Base-by-base conservation (phyloP, 1,140 invertebrate species). In the Lepidurus apus region DNA sequence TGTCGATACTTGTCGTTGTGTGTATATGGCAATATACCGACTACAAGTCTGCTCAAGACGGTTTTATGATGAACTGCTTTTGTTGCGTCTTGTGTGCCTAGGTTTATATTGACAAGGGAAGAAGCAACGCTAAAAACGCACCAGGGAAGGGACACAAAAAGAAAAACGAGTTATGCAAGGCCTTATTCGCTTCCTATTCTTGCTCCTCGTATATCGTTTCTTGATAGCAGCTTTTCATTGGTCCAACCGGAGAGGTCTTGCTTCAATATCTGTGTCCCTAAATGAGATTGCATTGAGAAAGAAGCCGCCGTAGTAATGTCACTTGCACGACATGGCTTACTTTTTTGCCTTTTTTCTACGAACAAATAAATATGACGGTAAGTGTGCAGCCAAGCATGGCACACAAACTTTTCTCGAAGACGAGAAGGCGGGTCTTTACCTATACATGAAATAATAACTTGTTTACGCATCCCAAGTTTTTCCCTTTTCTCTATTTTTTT, bases 381-480 rank as follows among this genome's bases (percentile, higher is more conserved):
- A n/a, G n/a, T 65, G 53, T 65, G 53, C 53, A 65, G 53, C 53
- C 53, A 65, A 65, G 53, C 53, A 65, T 65, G 6, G 21, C 53
- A 65, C 53, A 34, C 53, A 65, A 65, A n/a, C 21, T 65, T 65
- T 65, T 65, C 17, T 65, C 4, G 8, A n/a, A 65, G 21, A 65
- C 21, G 8, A 47, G n/a, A 65, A 21, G 53, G 53, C 53, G 53
- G 53, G 13, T 65, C 53, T 21, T 21, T 13, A 9, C 53, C 5
- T 65, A 65, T 21, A 65, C 13, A 17, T 65, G 17, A 65, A 65
- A 65, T 65, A 65, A 65, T 65, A 65, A 21, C n/a, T 65, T 65
- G 21, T 65, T 21, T 65, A 21, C 13, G 21, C 7, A 65, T 4
- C 17, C 17, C 17, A 65, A 65, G 10, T 11, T 13, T 65, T 65